Evolutionary conservation across 2,797 vertebrate species (phyloP), one percentile per base, ranked within the genome.

Genomic region (Lepidocolaptes lacrymiger): DNA sequence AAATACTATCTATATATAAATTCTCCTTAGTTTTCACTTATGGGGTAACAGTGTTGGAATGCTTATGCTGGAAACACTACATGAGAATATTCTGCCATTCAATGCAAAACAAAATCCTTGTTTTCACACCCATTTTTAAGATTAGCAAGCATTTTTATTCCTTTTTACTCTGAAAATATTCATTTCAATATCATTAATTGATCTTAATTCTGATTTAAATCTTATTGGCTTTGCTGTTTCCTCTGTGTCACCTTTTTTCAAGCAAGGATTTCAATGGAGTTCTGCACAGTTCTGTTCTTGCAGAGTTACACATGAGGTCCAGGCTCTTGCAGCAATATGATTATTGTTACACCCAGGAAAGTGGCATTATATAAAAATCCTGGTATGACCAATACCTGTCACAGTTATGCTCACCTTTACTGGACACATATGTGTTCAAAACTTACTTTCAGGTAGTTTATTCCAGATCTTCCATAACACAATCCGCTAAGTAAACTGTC

Each of bases 21-120:
- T 21, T 71, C 16, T 62, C 14, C 23, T 56, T 79, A n/a, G 36
- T 67, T 95, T 86, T 78, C 32, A 78, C 14, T 74, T 68, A 56
- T 14, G 8, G 7, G 18, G 18, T 59, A 71, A 71, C 12, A 46
- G 36, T 39, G 48, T 30, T 66, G 56, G 58, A 77, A 85, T 66
- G 52, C 34, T 69, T 64, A 78, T 36, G 14, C 37, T 61, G 15
- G 41, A 61, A 91, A 77, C 34, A 56, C 12, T 41, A 16, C 27
- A 51, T 16, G 27, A 78, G 23, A 82, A 76, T 84, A 66, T 59
- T 76, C 67, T 89, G 75, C 14, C 48, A 88, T 24, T 13, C 54
- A 62, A 16, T 24, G n/a, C 30, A 84, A 85, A 95, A 41, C 18
- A 88, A 85, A 75, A 75, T 59, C 54, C 30, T 46, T 76, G 48